A percentile compares a stretch with the other conserved stretches of the same genome.
These are phyloP conservation scores for Poecilia gillii DNA, from an alignment of 2,797 vertebrate species.

Conservation along the genomic window DNA sequence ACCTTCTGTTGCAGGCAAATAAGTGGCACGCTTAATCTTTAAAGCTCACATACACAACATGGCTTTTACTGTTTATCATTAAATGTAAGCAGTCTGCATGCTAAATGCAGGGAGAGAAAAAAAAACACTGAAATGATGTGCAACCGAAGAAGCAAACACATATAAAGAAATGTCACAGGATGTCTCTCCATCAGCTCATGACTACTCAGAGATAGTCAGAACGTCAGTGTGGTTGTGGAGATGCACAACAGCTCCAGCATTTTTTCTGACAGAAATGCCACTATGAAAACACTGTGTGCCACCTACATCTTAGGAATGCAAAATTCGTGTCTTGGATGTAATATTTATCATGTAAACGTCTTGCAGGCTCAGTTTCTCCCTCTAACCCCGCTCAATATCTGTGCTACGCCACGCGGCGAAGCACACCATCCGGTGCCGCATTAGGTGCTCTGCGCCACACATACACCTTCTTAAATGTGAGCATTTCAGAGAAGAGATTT, in stretches of 20 bases:
- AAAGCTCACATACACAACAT: neutral
- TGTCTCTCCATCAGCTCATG: slow-evolving; percentile 48
- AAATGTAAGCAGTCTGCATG: neutral
- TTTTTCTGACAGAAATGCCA: slow-evolving; percentile 73
- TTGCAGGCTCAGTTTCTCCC: slow-evolving; percentile 59
- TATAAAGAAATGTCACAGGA: slow-evolving; percentile 4
- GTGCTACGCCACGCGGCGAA: slow-evolving; percentile 60
- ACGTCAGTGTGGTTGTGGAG: slow-evolving; percentile 61
- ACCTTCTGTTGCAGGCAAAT: neutral
- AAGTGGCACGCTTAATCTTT: neutral
- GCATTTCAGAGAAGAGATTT: slow-evolving; percentile 58
- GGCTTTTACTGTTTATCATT: neutral
- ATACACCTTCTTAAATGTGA: slow-evolving; percentile 61
- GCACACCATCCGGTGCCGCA: slow-evolving; percentile 57
- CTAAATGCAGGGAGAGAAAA: neutral
- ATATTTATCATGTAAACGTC: slow-evolving; percentile 80
- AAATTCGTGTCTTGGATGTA: slow-evolving; percentile 73
- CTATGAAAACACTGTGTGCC: slow-evolving; percentile 65
- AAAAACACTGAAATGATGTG: neutral
- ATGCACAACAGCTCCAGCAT: slow-evolving; percentile 57
- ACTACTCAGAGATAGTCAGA: slow-evolving; percentile 45
- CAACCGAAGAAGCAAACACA: slow-evolving; percentile 1
- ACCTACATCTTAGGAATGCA: slow-evolving; percentile 65
- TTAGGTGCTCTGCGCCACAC: slow-evolving; percentile 57
- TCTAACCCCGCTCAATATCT: slow-evolving; percentile 57